A percentile compares a stretch with the other conserved stretches of the same genome.
Conservation (phyloP, 2,888 invertebrate species). For the Acrobeloides nanus region DNA sequence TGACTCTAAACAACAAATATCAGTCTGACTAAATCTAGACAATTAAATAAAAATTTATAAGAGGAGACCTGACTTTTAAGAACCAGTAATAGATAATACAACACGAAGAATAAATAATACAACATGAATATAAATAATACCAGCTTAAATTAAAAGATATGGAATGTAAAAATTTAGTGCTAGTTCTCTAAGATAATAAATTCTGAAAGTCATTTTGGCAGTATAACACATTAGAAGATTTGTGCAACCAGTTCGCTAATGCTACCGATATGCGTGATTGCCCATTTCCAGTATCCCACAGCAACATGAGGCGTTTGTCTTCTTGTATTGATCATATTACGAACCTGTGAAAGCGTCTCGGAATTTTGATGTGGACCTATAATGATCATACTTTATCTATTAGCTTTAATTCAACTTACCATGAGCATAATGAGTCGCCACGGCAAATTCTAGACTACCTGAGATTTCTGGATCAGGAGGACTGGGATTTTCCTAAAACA, state of each 20-base stretch:
- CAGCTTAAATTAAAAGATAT: too few relatives aligned
- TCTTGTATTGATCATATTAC: constrained; percentile 38
- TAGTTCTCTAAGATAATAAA: too few relatives aligned
- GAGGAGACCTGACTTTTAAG: too few relatives aligned
- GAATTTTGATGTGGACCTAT: constrained; percentile 41
- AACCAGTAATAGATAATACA: too few relatives aligned
- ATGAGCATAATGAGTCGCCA: constrained; percentile 50
- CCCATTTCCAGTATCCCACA: constrained; percentile 32
- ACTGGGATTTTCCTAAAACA: constrained; percentile 19
- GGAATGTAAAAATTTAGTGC: too few relatives aligned
- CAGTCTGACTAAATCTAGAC: too few relatives aligned
- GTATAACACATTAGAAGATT: constrained; percentile 17
- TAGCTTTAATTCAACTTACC: constrained; percentile 19
- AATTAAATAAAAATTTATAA: too few relatives aligned
- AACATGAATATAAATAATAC: too few relatives aligned
- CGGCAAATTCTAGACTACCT: constrained; percentile 40
- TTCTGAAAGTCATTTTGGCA: not conserved
- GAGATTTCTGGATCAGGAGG: constrained; percentile 23
- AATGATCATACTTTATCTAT: constrained; percentile 4
- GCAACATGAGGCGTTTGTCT: constrained; percentile 29
- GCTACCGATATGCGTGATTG: constrained; percentile 45
- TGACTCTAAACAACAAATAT: too few relatives aligned
- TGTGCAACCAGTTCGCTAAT: constrained; percentile 36
- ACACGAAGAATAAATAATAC: too few relatives aligned
- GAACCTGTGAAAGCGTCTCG: constrained; percentile 42